These are phyloP conservation scores for Lophura nycthemera DNA, from an alignment of 2,113 vertebrate genomes.

Conservation along the genomic window DNA sequence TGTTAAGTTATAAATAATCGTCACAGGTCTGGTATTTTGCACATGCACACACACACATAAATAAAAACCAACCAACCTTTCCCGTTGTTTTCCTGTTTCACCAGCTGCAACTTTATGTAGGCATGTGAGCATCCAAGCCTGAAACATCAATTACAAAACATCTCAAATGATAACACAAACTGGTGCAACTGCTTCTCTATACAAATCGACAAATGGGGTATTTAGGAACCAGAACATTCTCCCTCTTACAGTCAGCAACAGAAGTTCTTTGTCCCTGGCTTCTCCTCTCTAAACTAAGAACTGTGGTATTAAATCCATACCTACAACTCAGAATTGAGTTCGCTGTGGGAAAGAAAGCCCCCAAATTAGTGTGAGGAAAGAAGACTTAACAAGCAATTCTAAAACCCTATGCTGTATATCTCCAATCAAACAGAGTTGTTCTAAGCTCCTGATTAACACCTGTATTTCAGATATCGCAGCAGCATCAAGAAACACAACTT, in stretches of 20 bases:
- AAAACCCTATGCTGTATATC: neutral
- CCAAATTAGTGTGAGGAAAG: neutral
- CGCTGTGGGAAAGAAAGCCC: neutral
- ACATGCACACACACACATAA: neutral
- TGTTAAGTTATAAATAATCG: neutral
- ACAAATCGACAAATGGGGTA: neutral
- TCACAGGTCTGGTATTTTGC: neutral
- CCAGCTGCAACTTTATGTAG: constrained; percentile 85
- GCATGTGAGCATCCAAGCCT: constrained; percentile 82
- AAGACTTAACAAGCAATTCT: neutral
- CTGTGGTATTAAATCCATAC: neutral
- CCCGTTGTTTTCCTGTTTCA: constrained; percentile 82
- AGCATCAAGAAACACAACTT: neutral
- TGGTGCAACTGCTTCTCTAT: neutral
- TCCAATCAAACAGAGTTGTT: neutral
- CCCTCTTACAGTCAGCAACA: neutral
- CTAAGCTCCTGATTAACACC: neutral
- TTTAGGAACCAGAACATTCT: neutral
- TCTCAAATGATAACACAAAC: neutral
- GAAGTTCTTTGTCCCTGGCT: neutral
- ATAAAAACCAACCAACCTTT: constrained; percentile 79
- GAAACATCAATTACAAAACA: constrained; percentile 51
- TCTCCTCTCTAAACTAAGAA: neutral
- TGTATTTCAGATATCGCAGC: neutral
- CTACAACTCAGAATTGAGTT: neutral